Evolutionary conservation across 2,888 invertebrate species (phyloP).

Genomic region (Timandra comae): DNA sequence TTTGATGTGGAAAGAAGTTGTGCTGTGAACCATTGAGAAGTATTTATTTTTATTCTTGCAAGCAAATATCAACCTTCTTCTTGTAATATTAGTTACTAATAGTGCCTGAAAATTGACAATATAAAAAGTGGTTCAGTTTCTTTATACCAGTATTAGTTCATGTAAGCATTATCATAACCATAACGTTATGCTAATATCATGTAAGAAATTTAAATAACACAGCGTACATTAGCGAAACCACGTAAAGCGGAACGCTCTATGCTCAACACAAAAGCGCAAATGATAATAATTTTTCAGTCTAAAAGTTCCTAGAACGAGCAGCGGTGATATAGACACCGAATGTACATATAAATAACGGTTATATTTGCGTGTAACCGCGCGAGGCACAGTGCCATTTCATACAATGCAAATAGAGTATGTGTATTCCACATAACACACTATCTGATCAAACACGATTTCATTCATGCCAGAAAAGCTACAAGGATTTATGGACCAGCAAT

Average conservation of each 20-base stretch:
- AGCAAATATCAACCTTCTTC: too few species aligned
- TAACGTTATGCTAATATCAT: constrained; percentile 4
- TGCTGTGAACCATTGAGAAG: too few species aligned
- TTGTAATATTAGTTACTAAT: too few species aligned
- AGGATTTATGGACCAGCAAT: constrained; percentile 24
- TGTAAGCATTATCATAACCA: not conserved
- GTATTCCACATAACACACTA: constrained; percentile 20
- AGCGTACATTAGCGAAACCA: constrained; percentile 8
- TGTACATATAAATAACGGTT: constrained; percentile 3
- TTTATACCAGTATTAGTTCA: too few species aligned
- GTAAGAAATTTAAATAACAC: constrained; percentile 12
- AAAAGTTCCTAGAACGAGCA: constrained; percentile 20
- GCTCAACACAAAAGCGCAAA: constrained; percentile 20
- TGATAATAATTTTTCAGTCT: constrained; percentile 29
- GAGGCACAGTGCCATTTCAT: constrained; percentile 11
- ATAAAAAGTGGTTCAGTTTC: too few species aligned
- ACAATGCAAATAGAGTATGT: constrained; percentile 25
- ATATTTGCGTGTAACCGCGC: constrained; percentile 4
- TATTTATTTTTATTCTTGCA: too few species aligned
- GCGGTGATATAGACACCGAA: constrained; percentile 4
- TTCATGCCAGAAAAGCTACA: constrained; percentile 21
- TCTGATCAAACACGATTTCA: constrained; percentile 28
- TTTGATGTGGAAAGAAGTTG: too few species aligned
- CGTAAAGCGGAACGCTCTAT: constrained; percentile 14
- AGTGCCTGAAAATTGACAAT: too few species aligned